Percentiles rank a stretch among this genome's conserved stretches.
phyloP scores from a whole-genome alignment of 2,888 invertebrate species.

The Baronia brevicornis region DNA sequence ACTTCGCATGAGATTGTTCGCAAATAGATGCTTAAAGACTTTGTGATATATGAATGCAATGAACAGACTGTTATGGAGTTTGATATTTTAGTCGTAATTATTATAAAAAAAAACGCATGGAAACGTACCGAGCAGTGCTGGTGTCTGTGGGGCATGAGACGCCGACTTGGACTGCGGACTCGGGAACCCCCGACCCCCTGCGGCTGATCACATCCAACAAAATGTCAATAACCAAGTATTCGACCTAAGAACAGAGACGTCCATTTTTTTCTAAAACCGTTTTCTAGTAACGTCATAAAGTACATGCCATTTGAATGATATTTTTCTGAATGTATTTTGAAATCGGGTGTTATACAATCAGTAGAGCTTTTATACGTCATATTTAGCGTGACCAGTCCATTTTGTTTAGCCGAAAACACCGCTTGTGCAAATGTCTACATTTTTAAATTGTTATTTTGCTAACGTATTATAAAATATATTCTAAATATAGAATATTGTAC shows the following conservation, averaged over 20 bases:
- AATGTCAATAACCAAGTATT: conserved; percentile 62
- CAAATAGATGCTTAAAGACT: conserved; percentile 58
- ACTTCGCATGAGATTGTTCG: conserved; percentile 58
- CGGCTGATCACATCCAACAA: conserved; percentile 59
- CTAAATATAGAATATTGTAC: conserved; percentile 44
- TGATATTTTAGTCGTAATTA: conserved; percentile 48
- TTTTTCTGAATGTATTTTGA: conserved; percentile 69
- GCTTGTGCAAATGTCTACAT: conserved; percentile 59
- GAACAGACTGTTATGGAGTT: conserved; percentile 59
- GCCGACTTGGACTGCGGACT: conserved; percentile 18
- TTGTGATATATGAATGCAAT: conserved; percentile 61
- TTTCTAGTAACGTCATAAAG: conserved; percentile 67
- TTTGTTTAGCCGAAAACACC: conserved; percentile 72
- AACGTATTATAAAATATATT: conserved; percentile 55
- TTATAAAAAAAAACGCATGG: conserved; percentile 28
- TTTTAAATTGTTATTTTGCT: conserved; percentile 67
- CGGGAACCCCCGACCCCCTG: conserved; percentile 29
- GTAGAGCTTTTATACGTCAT: conserved; percentile 72
- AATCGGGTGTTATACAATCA: conserved; percentile 68
- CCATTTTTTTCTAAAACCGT: conserved; percentile 72
- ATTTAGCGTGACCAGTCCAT: conserved; percentile 73
- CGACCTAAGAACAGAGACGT: conserved; percentile 74
- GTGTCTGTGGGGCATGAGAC: conserved; percentile 25
- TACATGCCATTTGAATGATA: conserved; percentile 66
- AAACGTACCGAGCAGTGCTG: conserved; percentile 25